Conservation (phyloP, 2,113 vertebrate species). For the Micromys minutus region DNA sequence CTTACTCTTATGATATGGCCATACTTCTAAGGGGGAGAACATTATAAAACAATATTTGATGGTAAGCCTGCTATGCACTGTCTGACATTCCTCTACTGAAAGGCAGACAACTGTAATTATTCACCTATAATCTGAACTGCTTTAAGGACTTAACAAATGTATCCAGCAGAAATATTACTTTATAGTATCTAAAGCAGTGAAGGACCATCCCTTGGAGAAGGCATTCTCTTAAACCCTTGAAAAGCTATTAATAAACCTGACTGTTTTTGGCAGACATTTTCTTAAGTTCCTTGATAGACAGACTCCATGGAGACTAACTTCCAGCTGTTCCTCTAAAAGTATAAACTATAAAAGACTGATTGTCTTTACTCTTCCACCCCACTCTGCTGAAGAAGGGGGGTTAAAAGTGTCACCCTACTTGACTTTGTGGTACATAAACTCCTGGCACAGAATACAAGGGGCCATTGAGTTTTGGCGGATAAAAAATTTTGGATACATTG, state of each 20-base stretch:
- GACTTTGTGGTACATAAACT: background rate
- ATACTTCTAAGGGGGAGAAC: background rate
- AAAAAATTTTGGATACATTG: background rate
- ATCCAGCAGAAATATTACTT: background rate
- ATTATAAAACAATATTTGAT: background rate
- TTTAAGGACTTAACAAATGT: background rate
- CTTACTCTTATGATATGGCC: background rate
- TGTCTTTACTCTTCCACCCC: background rate
- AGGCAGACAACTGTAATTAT: background rate
- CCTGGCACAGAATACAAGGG: background rate
- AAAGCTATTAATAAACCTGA: background rate
- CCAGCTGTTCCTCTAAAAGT: background rate
- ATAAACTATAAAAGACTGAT: background rate
- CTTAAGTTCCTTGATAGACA: background rate
- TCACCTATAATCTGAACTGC: background rate
- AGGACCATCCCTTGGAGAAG: background rate
- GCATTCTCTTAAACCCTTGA: background rate
- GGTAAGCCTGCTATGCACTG: background rate
- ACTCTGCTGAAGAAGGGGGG: background rate
- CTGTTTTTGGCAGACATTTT: background rate
- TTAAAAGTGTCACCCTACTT: background rate
- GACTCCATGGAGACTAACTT: background rate
- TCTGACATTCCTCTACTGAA: background rate
- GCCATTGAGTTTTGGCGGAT: background rate
- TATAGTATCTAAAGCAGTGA: background rate